Conservation (phyloP, 2,113 vertebrate genomes). For the Equus quagga region DNA sequence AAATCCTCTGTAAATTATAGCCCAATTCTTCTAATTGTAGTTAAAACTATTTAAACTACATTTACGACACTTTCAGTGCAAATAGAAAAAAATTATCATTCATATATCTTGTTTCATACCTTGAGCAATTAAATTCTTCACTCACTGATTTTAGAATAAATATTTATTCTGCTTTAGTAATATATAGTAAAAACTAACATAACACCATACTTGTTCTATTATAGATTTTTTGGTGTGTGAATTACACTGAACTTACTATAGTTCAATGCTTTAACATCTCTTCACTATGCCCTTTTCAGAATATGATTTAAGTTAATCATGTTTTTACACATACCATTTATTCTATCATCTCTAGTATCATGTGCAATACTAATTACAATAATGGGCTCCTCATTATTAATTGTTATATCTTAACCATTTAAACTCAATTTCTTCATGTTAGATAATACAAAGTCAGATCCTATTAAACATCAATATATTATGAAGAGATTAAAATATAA, state of each 20-base stretch:
- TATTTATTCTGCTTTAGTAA: background rate
- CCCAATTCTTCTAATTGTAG: background rate
- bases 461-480: background rate
- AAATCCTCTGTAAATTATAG: background rate
- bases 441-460: background rate
- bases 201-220: background rate
- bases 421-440: background rate
- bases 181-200: background rate
- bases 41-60: background rate
- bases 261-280: background rate
- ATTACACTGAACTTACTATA: background rate
- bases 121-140: background rate
- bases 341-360: background rate
- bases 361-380: background rate
- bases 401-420: slow-evolving; percentile 40
- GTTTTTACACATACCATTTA: background rate
- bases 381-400: background rate
- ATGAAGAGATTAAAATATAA: background rate
- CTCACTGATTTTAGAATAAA: background rate
- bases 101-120: background rate
- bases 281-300: background rate
- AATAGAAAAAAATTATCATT: background rate
- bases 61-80: background rate
- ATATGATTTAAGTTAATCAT: background rate
- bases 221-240: background rate